A percentile compares a stretch with the other conserved stretches of the same genome.
These are phyloP conservation scores for Drosophila buzzatii DNA, from an alignment of 2,888 invertebrate genomes.

Conservation along the genomic window DNA sequence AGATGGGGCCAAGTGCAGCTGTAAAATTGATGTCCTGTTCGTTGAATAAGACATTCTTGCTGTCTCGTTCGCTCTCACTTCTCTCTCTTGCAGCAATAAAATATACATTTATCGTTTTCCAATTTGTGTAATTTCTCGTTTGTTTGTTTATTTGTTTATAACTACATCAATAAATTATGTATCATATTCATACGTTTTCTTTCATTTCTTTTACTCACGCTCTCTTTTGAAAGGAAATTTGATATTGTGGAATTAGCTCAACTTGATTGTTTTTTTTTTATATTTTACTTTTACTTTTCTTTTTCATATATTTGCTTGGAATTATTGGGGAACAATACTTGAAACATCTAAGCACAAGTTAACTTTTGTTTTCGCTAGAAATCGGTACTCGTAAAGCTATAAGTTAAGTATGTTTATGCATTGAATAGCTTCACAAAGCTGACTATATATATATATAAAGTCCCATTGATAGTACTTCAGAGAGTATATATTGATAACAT, in stretches of 20 bases:
- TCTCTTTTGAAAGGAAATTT: constrained; percentile 45
- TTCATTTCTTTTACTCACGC: constrained; percentile 52
- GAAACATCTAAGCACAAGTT: constrained; percentile 41
- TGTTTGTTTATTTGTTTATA: constrained; percentile 70
- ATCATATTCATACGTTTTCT: constrained; percentile 57
- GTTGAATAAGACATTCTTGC: constrained; percentile 38
- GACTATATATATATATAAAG: constrained; percentile 31
- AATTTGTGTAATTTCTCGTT: constrained; percentile 75
- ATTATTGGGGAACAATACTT: constrained; percentile 37
- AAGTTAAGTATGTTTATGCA: constrained; percentile 38
- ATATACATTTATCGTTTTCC: constrained; percentile 68
- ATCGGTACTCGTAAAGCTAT: constrained; percentile 48
- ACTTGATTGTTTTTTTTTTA: constrained; percentile 10
- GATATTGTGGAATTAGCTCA: constrained; percentile 56
- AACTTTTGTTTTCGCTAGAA: constrained; percentile 30
- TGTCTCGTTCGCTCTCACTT: background rate
- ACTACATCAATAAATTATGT: constrained; percentile 81
- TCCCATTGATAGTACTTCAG: constrained; percentile 38
- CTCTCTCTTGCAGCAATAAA: constrained; percentile 36
- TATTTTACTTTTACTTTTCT: background rate
- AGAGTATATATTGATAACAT: constrained; percentile 43
- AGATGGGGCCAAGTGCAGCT: constrained; percentile 11
- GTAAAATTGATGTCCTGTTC: constrained; percentile 40
- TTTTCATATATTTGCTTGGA: constrained; percentile 18
- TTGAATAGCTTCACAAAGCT: constrained; percentile 29